Conservation (phyloP, 2,888 invertebrate genomes). For the Crossocerus cetratus region DNA sequence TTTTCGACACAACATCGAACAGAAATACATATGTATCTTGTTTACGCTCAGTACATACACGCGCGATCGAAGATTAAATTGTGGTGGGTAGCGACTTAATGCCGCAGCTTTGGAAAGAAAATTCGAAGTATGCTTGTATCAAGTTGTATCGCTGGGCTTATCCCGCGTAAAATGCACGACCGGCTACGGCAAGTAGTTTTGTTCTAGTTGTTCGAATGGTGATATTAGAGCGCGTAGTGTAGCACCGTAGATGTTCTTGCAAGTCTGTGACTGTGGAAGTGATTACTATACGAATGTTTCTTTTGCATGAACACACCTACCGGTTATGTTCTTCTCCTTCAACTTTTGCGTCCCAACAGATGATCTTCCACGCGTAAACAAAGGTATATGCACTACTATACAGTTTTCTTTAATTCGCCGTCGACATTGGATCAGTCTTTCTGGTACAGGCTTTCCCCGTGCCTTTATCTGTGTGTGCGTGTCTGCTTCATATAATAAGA, state of each 20-base stretch:
- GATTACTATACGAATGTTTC: slow-evolving; percentile 72
- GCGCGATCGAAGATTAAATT: neutral
- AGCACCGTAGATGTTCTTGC: neutral
- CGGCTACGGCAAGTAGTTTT: slow-evolving; percentile 13
- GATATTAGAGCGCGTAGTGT: neutral
- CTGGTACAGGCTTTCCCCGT: neutral
- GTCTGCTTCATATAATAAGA: too few species aligned
- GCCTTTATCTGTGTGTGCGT: neutral
- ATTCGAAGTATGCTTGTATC: too few species aligned
- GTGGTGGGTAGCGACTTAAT: slow-evolving; percentile 7
- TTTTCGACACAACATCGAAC: too few species aligned
- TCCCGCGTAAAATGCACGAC: neutral
- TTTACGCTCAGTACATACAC: slow-evolving; percentile 13
- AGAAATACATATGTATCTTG: slow-evolving; percentile 28
- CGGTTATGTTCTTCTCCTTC: slow-evolving; percentile 70
- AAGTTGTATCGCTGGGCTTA: too few species aligned
- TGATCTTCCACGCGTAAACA: slow-evolving; percentile 71
- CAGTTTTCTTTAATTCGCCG: slow-evolving; percentile 53
- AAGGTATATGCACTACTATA: slow-evolving; percentile 74
- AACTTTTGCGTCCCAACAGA: slow-evolving; percentile 72
- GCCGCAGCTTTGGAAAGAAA: neutral
- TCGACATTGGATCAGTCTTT: slow-evolving; percentile 42
- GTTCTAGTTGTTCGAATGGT: slow-evolving; percentile 33
- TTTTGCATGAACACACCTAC: slow-evolving; percentile 74
- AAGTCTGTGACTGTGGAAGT: slow-evolving; percentile 31